These are phyloP conservation scores for Oncorhynchus keta DNA, from an alignment of 2,113 vertebrate genomes.

Conservation along the genomic window DNA sequence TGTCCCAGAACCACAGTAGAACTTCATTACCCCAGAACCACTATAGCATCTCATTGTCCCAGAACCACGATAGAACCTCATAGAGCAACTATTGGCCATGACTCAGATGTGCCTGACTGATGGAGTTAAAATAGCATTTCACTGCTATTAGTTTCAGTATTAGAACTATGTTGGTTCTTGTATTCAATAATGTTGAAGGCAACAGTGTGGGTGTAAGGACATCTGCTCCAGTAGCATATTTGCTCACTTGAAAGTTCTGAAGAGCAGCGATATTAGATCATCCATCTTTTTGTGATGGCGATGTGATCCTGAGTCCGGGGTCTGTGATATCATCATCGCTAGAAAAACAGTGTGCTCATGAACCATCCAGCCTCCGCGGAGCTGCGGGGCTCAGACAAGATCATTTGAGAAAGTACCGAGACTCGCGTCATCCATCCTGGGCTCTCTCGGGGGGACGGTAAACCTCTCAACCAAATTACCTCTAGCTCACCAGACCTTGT, in stretches of 20 bases:
- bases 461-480: background rate
- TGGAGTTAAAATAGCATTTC: background rate
- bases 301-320: background rate
- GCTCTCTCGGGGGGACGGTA: background rate
- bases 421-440: background rate
- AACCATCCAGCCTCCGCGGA: background rate
- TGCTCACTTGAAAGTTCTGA: background rate
- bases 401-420: background rate
- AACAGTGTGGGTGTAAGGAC: too few species aligned
- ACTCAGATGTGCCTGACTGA: background rate
- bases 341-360: background rate
- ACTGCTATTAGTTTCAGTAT: too few species aligned
- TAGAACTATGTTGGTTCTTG: too few species aligned
- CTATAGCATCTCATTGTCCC: too few species aligned
- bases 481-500: background rate
- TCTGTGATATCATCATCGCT: background rate
- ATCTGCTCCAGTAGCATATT: background rate
- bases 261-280: background rate
- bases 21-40: too few species aligned
- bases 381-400: background rate
- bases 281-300: background rate
- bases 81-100: background rate
- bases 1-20: background rate
- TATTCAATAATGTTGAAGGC: too few species aligned
- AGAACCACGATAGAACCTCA: background rate